Conservation (phyloP, 1,140 invertebrate species). For the Eulimnadia texana region DNA sequence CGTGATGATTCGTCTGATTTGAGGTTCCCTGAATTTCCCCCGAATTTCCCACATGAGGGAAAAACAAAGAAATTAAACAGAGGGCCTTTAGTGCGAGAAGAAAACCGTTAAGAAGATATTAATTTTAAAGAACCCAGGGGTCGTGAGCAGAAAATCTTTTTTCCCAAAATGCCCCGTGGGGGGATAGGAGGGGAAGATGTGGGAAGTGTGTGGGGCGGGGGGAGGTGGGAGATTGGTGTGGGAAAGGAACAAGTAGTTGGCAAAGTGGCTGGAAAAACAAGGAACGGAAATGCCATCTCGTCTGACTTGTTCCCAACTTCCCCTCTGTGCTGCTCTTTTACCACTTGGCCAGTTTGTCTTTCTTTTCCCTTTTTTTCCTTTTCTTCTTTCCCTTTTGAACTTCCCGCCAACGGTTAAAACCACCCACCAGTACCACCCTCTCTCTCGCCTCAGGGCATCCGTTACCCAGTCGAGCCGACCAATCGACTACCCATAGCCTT, state of each 20-base stretch:
- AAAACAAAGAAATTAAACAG: too few species aligned
- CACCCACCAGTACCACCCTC: background rate
- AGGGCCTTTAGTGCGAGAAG: too few species aligned
- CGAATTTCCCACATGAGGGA: too few species aligned
- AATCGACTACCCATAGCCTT: too few species aligned
- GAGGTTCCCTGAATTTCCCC: too few species aligned
- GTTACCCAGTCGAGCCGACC: background rate
- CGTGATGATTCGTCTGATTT: too few species aligned
- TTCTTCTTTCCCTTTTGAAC: background rate
- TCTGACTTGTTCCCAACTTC: slow-evolving; percentile 1
- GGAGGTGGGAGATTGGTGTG: background rate
- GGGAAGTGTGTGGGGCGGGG: background rate
- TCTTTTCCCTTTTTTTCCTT: background rate
- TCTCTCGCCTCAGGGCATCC: background rate
- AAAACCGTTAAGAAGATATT: too few species aligned
- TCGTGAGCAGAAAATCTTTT: too few species aligned
- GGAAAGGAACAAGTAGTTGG: background rate
- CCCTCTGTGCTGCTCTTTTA: background rate
- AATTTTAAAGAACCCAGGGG: too few species aligned
- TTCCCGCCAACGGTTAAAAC: too few species aligned
- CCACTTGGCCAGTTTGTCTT: background rate
- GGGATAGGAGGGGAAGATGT: too few species aligned
- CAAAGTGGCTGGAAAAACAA: background rate
- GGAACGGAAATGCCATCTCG: slow-evolving; percentile 13
- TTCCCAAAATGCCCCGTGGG: too few species aligned